These are phyloP conservation scores for Zygaena filipendulae DNA, from an alignment of 2,888 invertebrate genomes.

Conservation along the genomic window DNA sequence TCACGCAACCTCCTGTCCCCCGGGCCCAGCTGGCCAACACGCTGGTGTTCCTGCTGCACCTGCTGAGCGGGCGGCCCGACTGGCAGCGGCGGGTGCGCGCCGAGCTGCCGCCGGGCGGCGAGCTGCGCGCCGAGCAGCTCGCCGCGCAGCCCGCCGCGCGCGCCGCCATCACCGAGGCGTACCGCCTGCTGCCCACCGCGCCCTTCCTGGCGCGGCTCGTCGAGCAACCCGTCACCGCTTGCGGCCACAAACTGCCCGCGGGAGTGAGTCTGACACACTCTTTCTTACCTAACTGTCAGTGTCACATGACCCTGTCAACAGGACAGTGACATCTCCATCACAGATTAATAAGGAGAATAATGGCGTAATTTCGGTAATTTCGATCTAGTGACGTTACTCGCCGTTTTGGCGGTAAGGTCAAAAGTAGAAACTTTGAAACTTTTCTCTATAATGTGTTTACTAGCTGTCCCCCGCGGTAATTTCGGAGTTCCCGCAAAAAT, in stretches of 20 bases:
- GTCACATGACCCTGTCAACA: no score
- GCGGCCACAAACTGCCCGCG: conserved; percentile 75
- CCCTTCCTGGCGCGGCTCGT: conserved; percentile 82
- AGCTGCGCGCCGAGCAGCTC: conserved; percentile 68
- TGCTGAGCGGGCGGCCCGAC: conserved; percentile 75
- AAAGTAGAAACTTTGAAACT: no score
- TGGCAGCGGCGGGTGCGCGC: conserved; percentile 74
- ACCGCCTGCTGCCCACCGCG: conserved; percentile 80
- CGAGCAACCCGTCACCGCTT: conserved; percentile 76
- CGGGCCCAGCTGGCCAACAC: conserved; percentile 85
- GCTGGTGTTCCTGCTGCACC: conserved; percentile 79
- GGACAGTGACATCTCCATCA: no score
- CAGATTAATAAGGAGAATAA: no score
- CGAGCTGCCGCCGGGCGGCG: conserved; percentile 71
- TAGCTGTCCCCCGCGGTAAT: no score
- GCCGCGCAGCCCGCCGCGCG: conserved; percentile 77
- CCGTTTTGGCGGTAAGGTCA: no score
- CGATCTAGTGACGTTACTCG: no score
- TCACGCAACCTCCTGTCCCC: no score
- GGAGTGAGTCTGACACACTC: conserved; percentile 68
- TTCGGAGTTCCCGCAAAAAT: no score
- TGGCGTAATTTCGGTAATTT: no score
- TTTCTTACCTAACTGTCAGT: conserved; percentile 1
- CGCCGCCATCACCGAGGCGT: conserved; percentile 83
- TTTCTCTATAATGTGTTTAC: no score